phyloP scores from a whole-genome alignment of 2,797 vertebrate genomes.

The Cheirogaleus major region DNA sequence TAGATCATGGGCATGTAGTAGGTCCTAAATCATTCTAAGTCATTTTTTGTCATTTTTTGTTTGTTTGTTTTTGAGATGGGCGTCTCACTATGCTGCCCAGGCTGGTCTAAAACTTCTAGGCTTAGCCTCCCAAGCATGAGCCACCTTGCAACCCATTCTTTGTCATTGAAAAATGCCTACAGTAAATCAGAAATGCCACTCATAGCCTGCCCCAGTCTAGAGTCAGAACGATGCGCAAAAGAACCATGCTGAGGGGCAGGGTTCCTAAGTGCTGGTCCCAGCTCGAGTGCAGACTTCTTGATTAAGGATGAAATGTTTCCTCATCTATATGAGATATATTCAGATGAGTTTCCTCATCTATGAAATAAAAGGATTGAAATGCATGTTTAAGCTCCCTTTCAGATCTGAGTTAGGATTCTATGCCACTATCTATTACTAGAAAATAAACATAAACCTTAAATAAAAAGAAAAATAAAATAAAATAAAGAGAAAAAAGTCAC shows the following conservation, averaged over 20 bases:
- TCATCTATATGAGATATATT: background rate
- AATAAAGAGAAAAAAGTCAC: background rate
- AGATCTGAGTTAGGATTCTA: background rate
- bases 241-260: too few relatives aligned
- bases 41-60: background rate
- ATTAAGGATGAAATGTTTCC: background rate
- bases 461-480: background rate
- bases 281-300: background rate
- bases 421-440: background rate
- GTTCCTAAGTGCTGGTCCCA: too few relatives aligned
- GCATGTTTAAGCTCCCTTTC: background rate
- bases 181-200: constrained; percentile 26
- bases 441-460: background rate
- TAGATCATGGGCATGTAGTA: background rate
- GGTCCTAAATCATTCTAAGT: background rate
- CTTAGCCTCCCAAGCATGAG: background rate
- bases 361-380: background rate
- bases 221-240: background rate
- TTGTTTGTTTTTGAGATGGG: too few relatives aligned
- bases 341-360: background rate
- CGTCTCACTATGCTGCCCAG: background rate
- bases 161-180: constrained; percentile 26
- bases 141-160: background rate
- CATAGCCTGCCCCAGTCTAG: background rate
- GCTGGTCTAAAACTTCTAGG: background rate